Evolutionary conservation across 1,140 invertebrate species (phyloP), one percentile per base, ranked within the genome.

Genomic region (Thrips palmi): DNA sequence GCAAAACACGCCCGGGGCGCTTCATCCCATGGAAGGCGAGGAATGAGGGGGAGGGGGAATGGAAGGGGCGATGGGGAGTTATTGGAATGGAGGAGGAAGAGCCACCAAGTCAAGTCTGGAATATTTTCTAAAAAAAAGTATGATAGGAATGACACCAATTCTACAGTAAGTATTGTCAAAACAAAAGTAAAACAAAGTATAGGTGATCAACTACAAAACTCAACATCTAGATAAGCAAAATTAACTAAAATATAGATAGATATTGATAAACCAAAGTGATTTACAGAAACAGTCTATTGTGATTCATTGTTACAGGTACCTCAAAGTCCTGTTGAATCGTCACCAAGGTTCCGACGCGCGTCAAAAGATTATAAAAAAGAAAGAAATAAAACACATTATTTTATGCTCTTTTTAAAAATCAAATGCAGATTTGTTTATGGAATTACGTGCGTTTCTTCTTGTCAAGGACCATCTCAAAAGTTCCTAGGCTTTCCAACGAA

Each of bases 381-480:
- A 33, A 51, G 33, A 25, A 34, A 40, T 40, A 44, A 41, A 43
- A 45, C 24, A 43, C 36, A 37, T 37, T 45, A 40, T 40, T 35
- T 35, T 35, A 20, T 35, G 5, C 22, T 5, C 33, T 34, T 20
- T 22, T 42, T 23, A 44, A 44, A 27, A 44, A 29, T 21, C 12
- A 24, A n/a, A 14, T 38, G 30, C 12, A 27, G 18, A 28, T 38
- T 18, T 19, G 30, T 17, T 18, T 12, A 18, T 4, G 22, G n/a
- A n/a, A n/a, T n/a, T n/a, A n/a, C n/a, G n/a, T n/a, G n/a, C n/a
- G n/a, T n/a, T n/a, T n/a, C n/a, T n/a, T n/a, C n/a, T n/a, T n/a
- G 43, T 68, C 74, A 83, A 86, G 83, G 83, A 87, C 83, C 84
- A 88, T 87, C 83, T 87, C 84, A 87, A 87, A 87, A 87, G 82